phyloP scores from a whole-genome alignment of 2,113 vertebrate species.

The Caretta caretta region DNA sequence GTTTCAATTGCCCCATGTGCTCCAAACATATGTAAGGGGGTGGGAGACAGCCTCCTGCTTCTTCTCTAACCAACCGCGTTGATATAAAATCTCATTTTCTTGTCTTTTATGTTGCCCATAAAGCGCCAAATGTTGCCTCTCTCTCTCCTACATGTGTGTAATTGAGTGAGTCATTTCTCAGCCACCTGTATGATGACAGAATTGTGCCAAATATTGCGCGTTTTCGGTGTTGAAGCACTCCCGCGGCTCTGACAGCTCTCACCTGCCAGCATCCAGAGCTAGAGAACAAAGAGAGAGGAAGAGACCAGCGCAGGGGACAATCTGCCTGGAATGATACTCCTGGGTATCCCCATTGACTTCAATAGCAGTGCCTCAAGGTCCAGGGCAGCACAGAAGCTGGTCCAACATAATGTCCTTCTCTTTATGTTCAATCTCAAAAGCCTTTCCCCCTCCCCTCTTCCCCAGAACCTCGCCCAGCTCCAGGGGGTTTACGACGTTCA shows the following conservation, averaged over 20 bases:
- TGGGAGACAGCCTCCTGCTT: conserved; percentile 46
- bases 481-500: not conserved
- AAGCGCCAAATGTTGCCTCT: conserved; percentile 71
- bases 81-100: conserved; percentile 60
- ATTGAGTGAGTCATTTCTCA: conserved; percentile 68
- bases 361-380: not conserved
- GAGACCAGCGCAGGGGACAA: not conserved
- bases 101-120: conserved; percentile 66
- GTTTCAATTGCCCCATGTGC: conserved; percentile 29
- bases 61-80: not conserved
- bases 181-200: conserved; percentile 63
- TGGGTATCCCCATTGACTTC: conserved; percentile 33
- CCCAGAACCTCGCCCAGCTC: not conserved
- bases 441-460: not conserved
- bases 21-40: conserved; percentile 58
- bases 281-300: not conserved
- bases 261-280: not conserved
- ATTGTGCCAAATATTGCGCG: conserved; percentile 51
- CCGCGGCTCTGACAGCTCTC: conserved; percentile 36
- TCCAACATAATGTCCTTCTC: not conserved
- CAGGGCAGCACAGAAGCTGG: not conserved
- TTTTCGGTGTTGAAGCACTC: conserved; percentile 32
- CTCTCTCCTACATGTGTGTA: conserved; percentile 67
- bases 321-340: not conserved
- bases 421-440: conserved; percentile 32